Evolutionary conservation across 2,113 vertebrate species (phyloP).

Genomic region (Phyllostomus hastatus): DNA sequence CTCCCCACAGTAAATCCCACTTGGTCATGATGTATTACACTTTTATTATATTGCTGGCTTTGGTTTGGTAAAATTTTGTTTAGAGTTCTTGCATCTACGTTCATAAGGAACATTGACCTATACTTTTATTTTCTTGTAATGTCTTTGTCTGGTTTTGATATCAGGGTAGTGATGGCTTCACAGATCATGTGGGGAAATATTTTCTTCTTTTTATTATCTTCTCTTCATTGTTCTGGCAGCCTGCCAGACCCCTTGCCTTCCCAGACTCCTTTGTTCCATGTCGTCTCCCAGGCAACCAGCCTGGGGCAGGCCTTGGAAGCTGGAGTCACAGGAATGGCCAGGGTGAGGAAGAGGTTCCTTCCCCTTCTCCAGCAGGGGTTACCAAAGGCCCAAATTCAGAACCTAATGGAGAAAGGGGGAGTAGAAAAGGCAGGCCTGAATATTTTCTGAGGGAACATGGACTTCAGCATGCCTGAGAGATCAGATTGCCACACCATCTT

Average conservation of each 20-base stretch:
- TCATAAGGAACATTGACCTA: not conserved
- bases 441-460: not conserved
- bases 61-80: not conserved
- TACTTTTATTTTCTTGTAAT: not conserved
- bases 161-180: not conserved
- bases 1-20: not conserved
- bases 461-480: not conserved
- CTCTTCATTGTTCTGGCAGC: not conserved
- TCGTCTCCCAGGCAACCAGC: not conserved
- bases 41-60: not conserved
- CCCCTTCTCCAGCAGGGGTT: not conserved
- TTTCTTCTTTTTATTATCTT: not conserved
- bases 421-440: not conserved
- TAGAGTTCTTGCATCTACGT: not conserved
- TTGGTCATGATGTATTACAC: not conserved
- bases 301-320: not conserved
- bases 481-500: not conserved
- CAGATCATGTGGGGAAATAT: not conserved
- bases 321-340: not conserved
- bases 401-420: not conserved
- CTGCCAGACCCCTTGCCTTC: not conserved
- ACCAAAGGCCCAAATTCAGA: not conserved
- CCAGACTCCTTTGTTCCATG: not conserved
- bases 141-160: not conserved
- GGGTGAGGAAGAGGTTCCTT: not conserved